Conservation (phyloP, 1,140 invertebrate genomes). For the Prorops nasuta region DNA sequence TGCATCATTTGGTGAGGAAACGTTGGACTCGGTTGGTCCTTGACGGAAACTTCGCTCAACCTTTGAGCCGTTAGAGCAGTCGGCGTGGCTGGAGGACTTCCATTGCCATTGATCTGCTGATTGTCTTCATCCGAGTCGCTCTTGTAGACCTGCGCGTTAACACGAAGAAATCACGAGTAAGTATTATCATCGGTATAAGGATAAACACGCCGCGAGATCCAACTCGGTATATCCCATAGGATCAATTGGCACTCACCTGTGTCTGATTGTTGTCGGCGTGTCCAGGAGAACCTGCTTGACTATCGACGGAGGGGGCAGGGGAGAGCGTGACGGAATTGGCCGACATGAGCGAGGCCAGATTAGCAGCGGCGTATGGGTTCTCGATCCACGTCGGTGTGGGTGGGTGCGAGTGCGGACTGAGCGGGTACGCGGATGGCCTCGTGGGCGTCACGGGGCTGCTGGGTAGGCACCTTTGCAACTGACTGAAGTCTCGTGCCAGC, state of each 20-base stretch:
- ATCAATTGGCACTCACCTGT: no score
- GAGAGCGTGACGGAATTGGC: constrained; percentile 84
- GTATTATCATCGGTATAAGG: no score
- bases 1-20: constrained; percentile 47
- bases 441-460: constrained; percentile 83
- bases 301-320: constrained; percentile 84
- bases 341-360: constrained; percentile 64
- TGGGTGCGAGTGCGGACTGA: constrained; percentile 74
- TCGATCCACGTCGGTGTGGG: constrained; percentile 77
- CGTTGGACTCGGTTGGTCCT: constrained; percentile 52
- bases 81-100: constrained; percentile 65
- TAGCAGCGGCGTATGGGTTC: constrained; percentile 62
- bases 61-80: constrained; percentile 54
- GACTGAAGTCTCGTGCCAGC: constrained; percentile 76
- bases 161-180: no score
- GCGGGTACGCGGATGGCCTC: constrained; percentile 72
- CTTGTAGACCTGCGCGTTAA: constrained; percentile 47
- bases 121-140: constrained; percentile 55
- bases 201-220: no score
- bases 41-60: constrained; percentile 52
- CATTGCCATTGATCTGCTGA: constrained; percentile 49
- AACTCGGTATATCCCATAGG: no score
- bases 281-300: constrained; percentile 80
- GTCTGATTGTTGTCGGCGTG: constrained; percentile 59
- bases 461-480: constrained; percentile 73